phyloP scores from a whole-genome alignment of 2,888 invertebrate genomes.

The Azorinus chamasolen region DNA sequence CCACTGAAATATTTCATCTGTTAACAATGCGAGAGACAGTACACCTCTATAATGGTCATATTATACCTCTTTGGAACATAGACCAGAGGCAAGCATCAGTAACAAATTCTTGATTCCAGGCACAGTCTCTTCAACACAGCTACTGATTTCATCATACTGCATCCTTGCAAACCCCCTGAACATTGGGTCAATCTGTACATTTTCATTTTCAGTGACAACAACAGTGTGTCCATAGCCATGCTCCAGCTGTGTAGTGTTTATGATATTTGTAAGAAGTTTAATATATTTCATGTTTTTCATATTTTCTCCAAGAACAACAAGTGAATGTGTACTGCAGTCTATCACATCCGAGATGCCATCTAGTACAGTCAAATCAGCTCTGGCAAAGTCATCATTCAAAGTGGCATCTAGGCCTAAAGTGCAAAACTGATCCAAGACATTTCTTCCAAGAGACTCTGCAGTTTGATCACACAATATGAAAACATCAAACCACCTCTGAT shows the following conservation, averaged over 20 bases:
- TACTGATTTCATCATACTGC: not conserved
- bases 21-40: no score
- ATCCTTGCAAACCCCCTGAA: not conserved
- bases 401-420: constrained; percentile 15
- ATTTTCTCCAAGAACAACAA: constrained; percentile 12
- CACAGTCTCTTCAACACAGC: not conserved
- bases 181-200: not conserved
- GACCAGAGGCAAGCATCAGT: no score
- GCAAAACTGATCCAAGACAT: not conserved
- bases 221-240: constrained; percentile 19
- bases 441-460: not conserved
- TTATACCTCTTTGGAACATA: no score
- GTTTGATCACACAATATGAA: constrained; percentile 31
- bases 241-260: constrained; percentile 2
- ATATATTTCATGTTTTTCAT: not conserved
- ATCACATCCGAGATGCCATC: constrained; percentile 18
- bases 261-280: constrained; percentile 6
- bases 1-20: no score
- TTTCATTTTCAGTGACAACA: not conserved
- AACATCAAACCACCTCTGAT: constrained; percentile 12
- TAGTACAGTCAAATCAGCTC: constrained; percentile 1
- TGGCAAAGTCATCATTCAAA: constrained; percentile 21
- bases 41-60: no score
- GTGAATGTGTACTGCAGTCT: constrained; percentile 23
- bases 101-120: no score